A percentile compares a stretch with the other conserved stretches of the same genome.
phyloP scores from a whole-genome alignment of 2,797 vertebrate species.

The Sorex maritimensis region DNA sequence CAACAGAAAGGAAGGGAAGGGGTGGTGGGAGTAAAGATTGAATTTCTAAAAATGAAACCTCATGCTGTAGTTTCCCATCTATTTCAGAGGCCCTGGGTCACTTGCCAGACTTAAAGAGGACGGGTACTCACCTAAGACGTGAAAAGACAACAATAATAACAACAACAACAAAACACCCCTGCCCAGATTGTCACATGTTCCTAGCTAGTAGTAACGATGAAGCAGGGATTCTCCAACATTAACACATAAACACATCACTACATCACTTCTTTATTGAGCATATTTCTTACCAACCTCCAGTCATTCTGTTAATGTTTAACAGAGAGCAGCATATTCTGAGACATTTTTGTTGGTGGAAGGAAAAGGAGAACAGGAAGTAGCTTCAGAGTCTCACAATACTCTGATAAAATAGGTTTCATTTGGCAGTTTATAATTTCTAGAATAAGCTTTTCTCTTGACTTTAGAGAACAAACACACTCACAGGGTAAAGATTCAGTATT shows the following conservation, averaged over 20 bases:
- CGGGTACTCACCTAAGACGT: not conserved
- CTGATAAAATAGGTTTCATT: not conserved
- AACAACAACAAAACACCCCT: not conserved
- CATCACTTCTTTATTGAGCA: not conserved
- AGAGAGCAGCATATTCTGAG: conserved; percentile 21
- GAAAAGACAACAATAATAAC: not conserved
- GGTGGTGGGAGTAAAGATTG: too few species aligned
- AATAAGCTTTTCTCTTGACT: conserved; percentile 45
- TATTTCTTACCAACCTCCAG: not conserved
- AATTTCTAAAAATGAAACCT: too few species aligned
- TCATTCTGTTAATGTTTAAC: not conserved
- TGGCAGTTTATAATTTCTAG: conserved; percentile 48
- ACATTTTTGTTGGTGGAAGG: not conserved
- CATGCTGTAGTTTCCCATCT: not conserved
- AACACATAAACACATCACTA: not conserved
- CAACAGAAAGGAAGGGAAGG: too few species aligned
- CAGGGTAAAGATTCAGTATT: conserved; percentile 11
- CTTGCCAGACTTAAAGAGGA: not conserved
- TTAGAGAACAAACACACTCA: conserved; percentile 30
- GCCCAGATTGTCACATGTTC: not conserved
- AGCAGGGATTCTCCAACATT: not conserved
- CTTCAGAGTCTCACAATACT: not conserved
- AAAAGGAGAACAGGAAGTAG: conserved; percentile 4
- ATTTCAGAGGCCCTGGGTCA: not conserved
- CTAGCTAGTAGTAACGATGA: not conserved